Evolutionary conservation across 2,888 invertebrate genomes (phyloP), one percentile per base, ranked within the genome.

Genomic region (Druceiella hillmani): DNA sequence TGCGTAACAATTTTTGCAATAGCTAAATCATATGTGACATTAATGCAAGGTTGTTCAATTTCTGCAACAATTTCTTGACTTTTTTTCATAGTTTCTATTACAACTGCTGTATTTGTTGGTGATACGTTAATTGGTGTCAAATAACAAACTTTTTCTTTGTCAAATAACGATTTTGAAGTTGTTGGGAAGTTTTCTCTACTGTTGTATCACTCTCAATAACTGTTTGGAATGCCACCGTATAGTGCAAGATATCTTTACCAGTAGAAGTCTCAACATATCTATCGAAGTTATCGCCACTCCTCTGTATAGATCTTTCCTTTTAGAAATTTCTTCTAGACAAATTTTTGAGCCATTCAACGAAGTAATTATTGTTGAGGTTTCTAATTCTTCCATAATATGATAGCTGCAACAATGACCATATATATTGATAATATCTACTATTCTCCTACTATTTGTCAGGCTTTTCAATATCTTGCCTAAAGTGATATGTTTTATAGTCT

Each of bases 181-280:
- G n/a, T n/a, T n/a, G n/a, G n/a, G n/a, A n/a, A n/a, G n/a, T n/a
- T n/a, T n/a, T n/a, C n/a, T n/a, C n/a, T n/a, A n/a, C n/a, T n/a
- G n/a, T n/a, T n/a, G n/a, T n/a, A n/a, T n/a, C n/a, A n/a, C n/a
- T n/a, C n/a, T n/a, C n/a, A n/a, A n/a, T n/a, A n/a, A 37, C 13
- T 29, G 45, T 44, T 45, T 57, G 55, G 43, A 48, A 54, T 16
- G 53, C 50, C 6, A 57, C 56, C 0, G 55, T 58, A 38, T 58
- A 55, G 41, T 57, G 58, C 31, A 58, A 36, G 1, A 56, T 57
- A 25, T 56, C 53, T 42, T 57, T 58, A 3, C 56, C 55, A 42
- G 29, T 45, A 7, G 24, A 10, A 3, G 57, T 57, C 34, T 57
- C 55, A 6, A 57, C 56, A 40, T 42, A 57, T 4, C 56, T 40